Conservation (phyloP, 2,113 vertebrate species). For the Sarotherodon lohbergeri region DNA sequence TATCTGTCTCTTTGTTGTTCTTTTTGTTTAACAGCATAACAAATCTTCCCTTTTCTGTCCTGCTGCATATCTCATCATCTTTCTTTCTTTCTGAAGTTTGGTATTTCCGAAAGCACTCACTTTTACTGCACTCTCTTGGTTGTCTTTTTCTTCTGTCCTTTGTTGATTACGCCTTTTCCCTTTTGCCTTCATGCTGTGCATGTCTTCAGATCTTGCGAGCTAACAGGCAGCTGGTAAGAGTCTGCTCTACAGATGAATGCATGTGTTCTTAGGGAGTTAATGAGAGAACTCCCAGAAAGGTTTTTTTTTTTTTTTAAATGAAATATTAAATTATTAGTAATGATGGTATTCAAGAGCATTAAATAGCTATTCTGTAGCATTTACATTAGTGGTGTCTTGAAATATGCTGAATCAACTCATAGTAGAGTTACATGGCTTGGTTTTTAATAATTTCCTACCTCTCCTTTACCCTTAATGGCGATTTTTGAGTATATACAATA, state of each 20-base stretch:
- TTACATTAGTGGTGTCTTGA: background rate
- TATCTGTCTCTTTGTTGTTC: background rate
- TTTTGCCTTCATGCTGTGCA: conserved; percentile 78
- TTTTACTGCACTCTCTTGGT: conserved; percentile 24
- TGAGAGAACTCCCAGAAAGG: background rate
- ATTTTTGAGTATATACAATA: background rate
- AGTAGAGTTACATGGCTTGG: background rate
- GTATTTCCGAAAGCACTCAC: conserved; percentile 12
- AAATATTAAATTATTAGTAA: background rate
- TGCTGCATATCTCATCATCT: background rate
- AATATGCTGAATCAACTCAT: background rate
- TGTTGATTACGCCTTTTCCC: conserved; percentile 66
- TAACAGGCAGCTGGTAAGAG: conserved; percentile 94
- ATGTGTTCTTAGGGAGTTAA: conserved; percentile 47
- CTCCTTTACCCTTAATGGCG: fast-evolving
- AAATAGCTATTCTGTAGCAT: background rate
- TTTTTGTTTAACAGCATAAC: background rate
- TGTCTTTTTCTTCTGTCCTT: conserved; percentile 53
- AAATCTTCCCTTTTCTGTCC: background rate
- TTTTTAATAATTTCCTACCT: background rate
- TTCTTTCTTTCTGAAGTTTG: conserved; percentile 9
- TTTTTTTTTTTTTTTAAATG: background rate
- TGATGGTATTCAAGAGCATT: background rate
- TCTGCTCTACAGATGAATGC: conserved; percentile 61
- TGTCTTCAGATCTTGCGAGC: conserved; percentile 89